These are phyloP conservation scores for Brachyhypopomus occidentalis DNA, from an alignment of 2,113 vertebrate species.

Conservation along the genomic window DNA sequence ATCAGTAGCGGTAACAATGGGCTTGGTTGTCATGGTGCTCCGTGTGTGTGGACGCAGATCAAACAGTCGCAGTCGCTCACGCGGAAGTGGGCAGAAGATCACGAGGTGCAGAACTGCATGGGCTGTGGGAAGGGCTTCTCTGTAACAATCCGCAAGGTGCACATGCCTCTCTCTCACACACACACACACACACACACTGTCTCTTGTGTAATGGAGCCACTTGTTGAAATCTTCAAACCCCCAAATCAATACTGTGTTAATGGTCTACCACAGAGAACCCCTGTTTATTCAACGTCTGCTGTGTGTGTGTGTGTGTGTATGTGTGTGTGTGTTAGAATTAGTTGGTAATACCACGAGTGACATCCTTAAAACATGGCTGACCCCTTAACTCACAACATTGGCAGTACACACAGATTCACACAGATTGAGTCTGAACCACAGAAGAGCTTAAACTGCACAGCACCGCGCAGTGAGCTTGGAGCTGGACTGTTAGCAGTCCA, in stretches of 20 bases:
- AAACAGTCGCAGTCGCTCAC: conserved; percentile 93
- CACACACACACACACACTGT: conserved; percentile 5
- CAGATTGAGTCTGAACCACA: too few species aligned
- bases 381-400: too few species aligned
- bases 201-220: conserved; percentile 33
- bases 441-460: too few species aligned
- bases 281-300: conserved; percentile 23
- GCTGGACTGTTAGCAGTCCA: too few species aligned
- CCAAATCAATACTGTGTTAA: conserved; percentile 47
- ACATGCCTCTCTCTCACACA: neutral
- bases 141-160: conserved; percentile 91
- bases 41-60: conserved; percentile 75
- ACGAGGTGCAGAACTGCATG: conserved; percentile 98
- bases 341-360: too few species aligned
- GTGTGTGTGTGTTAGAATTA: too few species aligned
- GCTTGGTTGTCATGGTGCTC: neutral
- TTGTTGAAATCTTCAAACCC: conserved; percentile 33
- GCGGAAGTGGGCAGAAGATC: conserved; percentile 97
- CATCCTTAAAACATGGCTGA: too few species aligned
- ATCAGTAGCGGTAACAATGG: neutral
- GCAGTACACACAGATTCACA: too few species aligned
- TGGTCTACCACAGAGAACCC: conserved; percentile 35
- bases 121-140: conserved; percentile 93
- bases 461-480: too few species aligned
- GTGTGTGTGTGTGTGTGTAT: neutral